phyloP scores from a whole-genome alignment of 2,797 vertebrate species.

The Lepilemur ruficaudatus region DNA sequence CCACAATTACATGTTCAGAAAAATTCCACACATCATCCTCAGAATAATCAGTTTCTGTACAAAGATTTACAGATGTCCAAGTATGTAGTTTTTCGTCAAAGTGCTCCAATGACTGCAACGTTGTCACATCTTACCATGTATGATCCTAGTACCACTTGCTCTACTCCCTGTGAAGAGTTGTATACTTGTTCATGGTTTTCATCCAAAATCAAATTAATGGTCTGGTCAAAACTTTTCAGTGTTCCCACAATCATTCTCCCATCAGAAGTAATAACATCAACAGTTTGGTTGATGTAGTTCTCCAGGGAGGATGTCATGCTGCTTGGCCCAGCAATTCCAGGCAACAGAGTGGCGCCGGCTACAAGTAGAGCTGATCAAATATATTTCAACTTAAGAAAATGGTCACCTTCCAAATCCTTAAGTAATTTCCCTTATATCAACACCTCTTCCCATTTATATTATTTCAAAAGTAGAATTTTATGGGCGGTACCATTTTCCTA shows the following conservation, averaged over 20 bases:
- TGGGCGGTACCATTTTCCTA: slow-evolving; percentile 18
- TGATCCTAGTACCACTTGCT: slow-evolving; percentile 97
- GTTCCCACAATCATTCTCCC: slow-evolving; percentile 99
- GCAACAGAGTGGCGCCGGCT: too few relatives aligned
- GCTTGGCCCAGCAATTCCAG: background rate
- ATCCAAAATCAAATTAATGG: slow-evolving; percentile 98
- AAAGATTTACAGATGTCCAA: slow-evolving; percentile 83
- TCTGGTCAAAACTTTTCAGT: slow-evolving; percentile 98
- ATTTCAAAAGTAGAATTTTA: background rate
- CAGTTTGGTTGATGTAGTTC: slow-evolving; percentile 96
- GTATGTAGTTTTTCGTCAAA: slow-evolving; percentile 84
- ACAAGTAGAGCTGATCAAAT: background rate
- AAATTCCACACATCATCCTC: slow-evolving; percentile 65
- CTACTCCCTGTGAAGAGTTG: slow-evolving; percentile 97
- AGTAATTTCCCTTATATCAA: background rate
- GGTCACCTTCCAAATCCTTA: background rate
- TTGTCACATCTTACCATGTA: slow-evolving; percentile 99
- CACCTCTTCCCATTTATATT: background rate
- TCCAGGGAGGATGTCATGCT: slow-evolving; percentile 94
- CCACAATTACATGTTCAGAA: slow-evolving; percentile 74
- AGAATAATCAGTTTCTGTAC: slow-evolving; percentile 82
- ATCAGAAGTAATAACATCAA: slow-evolving; percentile 97
- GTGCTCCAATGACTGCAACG: slow-evolving; percentile 97
- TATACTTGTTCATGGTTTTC: slow-evolving; percentile 99
- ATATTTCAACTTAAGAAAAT: background rate